Evolutionary conservation across 2,113 vertebrate genomes (phyloP), one percentile per base, ranked within the genome.

Genomic region (Sciurus niger): DNA sequence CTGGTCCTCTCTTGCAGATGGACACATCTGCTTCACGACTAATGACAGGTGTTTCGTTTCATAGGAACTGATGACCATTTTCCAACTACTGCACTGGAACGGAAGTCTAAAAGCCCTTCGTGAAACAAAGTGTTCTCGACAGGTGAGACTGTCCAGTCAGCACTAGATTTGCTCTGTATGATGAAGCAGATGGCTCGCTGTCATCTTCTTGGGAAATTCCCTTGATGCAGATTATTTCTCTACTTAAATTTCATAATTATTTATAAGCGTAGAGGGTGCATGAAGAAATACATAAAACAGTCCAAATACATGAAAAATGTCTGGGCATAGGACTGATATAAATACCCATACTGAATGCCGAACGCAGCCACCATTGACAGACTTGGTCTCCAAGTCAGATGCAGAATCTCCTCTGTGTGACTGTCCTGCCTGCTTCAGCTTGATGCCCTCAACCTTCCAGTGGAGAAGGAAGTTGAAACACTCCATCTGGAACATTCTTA

Each of bases 41-140:
- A 74, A 32, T 92, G 92, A 86, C 55, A 73, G 51, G 9, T 90
- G 18, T 93, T 97, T 93, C 94, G 68, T 97, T 94, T 95, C 97
- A 4, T 82, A 99, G 99, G 99, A 99, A 97, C 98, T 99, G 98
- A 99, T 99, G 99, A 99, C 99, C 63, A 96, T 99, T 96, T 99
- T 99, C 97, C 99, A 99, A 89, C 97, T 99, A 74, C 93, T 99
- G 96, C 99, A 99, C 89, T 99, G 99, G 99, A 99, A 99, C 8
- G 99, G 99, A 97, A 99, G 98, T 48, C 98, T 99, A 51, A 99
- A 99, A 97, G 98, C 98, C 32, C 98, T 99, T 63, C 99, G 99
- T 95, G 98, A 99, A 92, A 99, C 98, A 8, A 99, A 98, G 93
- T 99, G 98, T 94, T 99, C 99, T 82, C 98, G 99, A 79, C 99